Conservation (phyloP, 2,113 vertebrate species). For the Eupsittula cactorum region DNA sequence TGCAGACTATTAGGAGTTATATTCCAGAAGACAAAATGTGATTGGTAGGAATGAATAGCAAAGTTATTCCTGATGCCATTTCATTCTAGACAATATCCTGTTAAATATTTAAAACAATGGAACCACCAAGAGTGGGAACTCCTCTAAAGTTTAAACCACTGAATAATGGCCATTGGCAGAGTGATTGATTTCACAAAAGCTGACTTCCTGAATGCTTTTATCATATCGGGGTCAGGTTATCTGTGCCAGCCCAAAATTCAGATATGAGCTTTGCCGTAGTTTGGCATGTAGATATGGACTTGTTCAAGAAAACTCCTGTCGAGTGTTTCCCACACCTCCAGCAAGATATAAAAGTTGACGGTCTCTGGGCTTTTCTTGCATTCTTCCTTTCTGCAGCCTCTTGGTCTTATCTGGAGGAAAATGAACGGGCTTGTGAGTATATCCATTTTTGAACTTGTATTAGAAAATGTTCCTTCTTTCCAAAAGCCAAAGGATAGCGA, state of each 20-base stretch:
- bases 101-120: not conserved
- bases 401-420: constrained; percentile 31
- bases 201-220: constrained; percentile 41
- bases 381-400: constrained; percentile 11
- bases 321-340: constrained; percentile 57
- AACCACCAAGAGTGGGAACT: not conserved
- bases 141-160: not conserved
- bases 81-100: not conserved
- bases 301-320: constrained; percentile 1
- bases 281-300: constrained; percentile 51
- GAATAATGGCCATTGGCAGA: constrained; percentile 59
- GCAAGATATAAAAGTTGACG: constrained; percentile 70
- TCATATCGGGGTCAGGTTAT: constrained; percentile 36
- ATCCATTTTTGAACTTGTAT: not conserved
- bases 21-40: not conserved
- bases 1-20: not conserved
- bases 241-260: constrained; percentile 41
- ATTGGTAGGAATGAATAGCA: not conserved
- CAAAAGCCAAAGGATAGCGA: not conserved
- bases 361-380: not conserved
- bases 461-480: not conserved
- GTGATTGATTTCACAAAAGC: constrained; percentile 39
- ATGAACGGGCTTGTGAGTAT: constrained; percentile 78
- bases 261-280: constrained; percentile 68
- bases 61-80: not conserved